Conservation (phyloP, 1,140 invertebrate genomes). For the Musca domestica region DNA sequence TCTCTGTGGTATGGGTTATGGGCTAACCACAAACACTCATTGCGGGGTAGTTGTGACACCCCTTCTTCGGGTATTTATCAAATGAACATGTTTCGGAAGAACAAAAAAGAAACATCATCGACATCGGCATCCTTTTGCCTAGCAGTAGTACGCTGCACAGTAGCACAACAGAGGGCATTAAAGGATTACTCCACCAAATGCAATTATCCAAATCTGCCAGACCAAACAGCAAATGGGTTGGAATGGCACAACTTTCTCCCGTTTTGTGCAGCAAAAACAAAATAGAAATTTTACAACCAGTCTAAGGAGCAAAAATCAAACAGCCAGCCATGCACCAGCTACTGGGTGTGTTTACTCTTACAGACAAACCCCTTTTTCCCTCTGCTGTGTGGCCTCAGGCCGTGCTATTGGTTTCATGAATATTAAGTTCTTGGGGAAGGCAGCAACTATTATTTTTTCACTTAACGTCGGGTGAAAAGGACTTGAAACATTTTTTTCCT, state of each 20-base stretch:
- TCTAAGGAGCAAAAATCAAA: too few species aligned
- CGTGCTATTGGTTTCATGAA: conserved; percentile 19
- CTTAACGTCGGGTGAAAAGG: too few species aligned
- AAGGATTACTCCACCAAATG: conserved; percentile 53
- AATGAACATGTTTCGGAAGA: conserved; percentile 8
- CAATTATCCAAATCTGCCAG: conserved; percentile 40
- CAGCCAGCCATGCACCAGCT: too few species aligned
- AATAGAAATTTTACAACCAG: too few species aligned
- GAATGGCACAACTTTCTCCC: too few species aligned
- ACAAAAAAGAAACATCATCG: background rate
- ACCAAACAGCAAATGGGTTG: conserved; percentile 18
- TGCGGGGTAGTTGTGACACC: background rate
- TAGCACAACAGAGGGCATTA: conserved; percentile 42
- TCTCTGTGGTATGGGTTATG: background rate
- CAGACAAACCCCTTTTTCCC: background rate
- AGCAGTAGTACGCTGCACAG: background rate
- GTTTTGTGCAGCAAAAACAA: too few species aligned
- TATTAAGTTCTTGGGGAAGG: conserved; percentile 8
- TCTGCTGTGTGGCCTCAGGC: conserved; percentile 7
- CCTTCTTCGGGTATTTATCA: background rate
- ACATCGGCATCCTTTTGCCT: background rate
- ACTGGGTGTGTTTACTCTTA: too few species aligned
- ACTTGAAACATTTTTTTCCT: too few species aligned
- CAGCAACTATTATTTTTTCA: too few species aligned
- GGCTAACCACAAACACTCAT: conserved; percentile 12